phyloP scores from a whole-genome alignment of 2,888 invertebrate species.

The Trissoscelio sp. region DNA sequence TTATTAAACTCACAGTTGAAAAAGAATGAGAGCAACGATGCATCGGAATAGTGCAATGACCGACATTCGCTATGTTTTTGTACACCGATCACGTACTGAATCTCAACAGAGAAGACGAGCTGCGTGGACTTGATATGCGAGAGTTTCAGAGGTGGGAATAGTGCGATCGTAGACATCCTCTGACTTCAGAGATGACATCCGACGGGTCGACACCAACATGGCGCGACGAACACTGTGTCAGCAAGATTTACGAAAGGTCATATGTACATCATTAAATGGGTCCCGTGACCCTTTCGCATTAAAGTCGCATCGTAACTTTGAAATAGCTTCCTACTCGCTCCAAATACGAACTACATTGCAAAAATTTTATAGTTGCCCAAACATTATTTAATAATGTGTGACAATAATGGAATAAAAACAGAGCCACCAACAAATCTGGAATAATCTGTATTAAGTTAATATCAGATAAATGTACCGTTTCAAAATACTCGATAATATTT shows the following conservation, averaged over 20 bases:
- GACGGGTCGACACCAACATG: slow-evolving; percentile 41
- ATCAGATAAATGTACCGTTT: too few species aligned
- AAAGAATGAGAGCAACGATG: background rate
- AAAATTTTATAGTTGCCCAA: slow-evolving; percentile 20
- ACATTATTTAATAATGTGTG: slow-evolving; percentile 17
- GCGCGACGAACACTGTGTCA: slow-evolving; percentile 51
- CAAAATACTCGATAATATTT: too few species aligned
- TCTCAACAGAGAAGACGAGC: slow-evolving; percentile 54
- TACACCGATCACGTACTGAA: slow-evolving; percentile 52
- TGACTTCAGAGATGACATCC: slow-evolving; percentile 49
- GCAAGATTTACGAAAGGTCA: slow-evolving; percentile 64
- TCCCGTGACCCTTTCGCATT: slow-evolving; percentile 40
- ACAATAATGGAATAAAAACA: background rate
- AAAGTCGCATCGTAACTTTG: slow-evolving; percentile 45
- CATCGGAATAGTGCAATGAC: slow-evolving; percentile 9
- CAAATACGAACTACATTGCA: slow-evolving; percentile 17
- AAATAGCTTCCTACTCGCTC: slow-evolving; percentile 19
- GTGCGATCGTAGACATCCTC: slow-evolving; percentile 45
- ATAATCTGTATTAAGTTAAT: too few species aligned
- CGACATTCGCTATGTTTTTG: slow-evolving; percentile 12
- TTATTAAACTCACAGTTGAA: slow-evolving; percentile 7
- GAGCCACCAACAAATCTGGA: too few species aligned
- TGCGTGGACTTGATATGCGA: slow-evolving; percentile 49
- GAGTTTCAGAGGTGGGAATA: slow-evolving; percentile 58
- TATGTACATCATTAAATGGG: slow-evolving; percentile 62